These are phyloP conservation scores for Catalaphyllia jardinei DNA, from an alignment of 64 coral and sea anemone genomes.

Conservation along the genomic window DNA sequence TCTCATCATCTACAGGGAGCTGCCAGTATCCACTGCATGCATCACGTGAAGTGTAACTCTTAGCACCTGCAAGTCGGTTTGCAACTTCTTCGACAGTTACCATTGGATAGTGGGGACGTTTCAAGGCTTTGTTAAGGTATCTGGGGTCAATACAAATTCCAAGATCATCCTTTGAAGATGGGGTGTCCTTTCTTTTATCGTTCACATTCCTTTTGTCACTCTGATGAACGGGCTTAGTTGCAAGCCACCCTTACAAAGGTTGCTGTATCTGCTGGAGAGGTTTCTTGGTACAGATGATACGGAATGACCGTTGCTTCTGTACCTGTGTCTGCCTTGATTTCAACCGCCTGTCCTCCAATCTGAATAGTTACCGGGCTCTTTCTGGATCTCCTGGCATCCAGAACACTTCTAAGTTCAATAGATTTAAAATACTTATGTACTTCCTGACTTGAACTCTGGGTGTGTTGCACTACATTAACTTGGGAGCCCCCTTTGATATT, in stretches of 20 bases:
- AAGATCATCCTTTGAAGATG: slow-evolving; percentile 8
- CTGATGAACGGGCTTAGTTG: slow-evolving; percentile 36
- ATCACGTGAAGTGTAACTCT: no score
- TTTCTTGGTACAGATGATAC: slow-evolving; percentile 27
- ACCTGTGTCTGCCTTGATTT: slow-evolving; percentile 68
- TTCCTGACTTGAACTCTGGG: neutral
- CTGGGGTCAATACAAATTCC: no score
- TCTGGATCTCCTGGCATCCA: neutral
- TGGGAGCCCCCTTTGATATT: neutral
- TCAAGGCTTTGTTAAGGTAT: no score
- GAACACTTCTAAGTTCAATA: neutral
- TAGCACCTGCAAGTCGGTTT: no score
- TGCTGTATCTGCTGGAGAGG: slow-evolving; percentile 20
- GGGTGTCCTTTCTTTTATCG: slow-evolving; percentile 30
- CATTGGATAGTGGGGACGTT: no score
- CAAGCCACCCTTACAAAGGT: slow-evolving; percentile 18
- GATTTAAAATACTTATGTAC: neutral
- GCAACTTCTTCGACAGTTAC: no score
- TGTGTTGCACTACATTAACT: neutral
- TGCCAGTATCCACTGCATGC: no score
- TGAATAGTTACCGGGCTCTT: neutral
- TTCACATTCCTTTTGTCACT: slow-evolving; percentile 49
- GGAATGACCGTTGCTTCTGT: slow-evolving; percentile 53
- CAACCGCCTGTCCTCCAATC: neutral
- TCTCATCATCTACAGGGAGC: no score